Percentiles rank a stretch among this genome's conserved stretches.
Evolutionary conservation across 2,113 vertebrate genomes (phyloP).

Genomic region (Cebus imitator): DNA sequence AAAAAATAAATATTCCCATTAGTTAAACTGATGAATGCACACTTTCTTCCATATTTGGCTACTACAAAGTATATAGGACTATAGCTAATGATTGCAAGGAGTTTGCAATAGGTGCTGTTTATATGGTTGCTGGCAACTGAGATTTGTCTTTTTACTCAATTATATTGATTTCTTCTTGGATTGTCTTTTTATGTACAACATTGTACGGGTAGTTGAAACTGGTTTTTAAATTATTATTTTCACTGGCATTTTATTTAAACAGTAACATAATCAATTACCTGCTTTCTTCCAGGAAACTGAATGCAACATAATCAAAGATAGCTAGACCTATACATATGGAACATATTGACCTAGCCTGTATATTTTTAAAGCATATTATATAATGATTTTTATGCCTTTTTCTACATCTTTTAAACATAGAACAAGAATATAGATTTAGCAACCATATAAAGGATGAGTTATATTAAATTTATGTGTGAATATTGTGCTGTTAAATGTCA

Average conservation of each 20-base stretch:
- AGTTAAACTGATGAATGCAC: neutral
- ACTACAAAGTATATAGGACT: neutral
- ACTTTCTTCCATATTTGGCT: neutral
- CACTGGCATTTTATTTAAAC: slow-evolving; percentile 68
- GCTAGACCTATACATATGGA: slow-evolving; percentile 44
- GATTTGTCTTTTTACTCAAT: slow-evolving; percentile 67
- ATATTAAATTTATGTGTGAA: neutral
- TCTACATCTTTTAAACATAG: neutral
- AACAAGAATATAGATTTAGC: neutral
- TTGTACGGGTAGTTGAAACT: slow-evolving; percentile 48
- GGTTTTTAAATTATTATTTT: slow-evolving; percentile 73
- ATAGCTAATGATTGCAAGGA: neutral
- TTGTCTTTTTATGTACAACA: slow-evolving; percentile 60
- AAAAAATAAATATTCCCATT: neutral
- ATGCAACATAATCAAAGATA: slow-evolving; percentile 62
- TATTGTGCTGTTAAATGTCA: neutral
- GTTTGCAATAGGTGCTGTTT: slow-evolving; percentile 52
- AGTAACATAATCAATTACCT: slow-evolving; percentile 52
- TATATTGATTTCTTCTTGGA: slow-evolving; percentile 61
- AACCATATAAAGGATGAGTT: neutral
- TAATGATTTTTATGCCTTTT: neutral
- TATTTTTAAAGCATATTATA: slow-evolving; percentile 4
- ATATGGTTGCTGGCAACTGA: neutral
- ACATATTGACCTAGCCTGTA: neutral
- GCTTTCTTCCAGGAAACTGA: slow-evolving; percentile 64